phyloP scores from a whole-genome alignment of 2,888 invertebrate genomes.

The Mimachlamys varia region DNA sequence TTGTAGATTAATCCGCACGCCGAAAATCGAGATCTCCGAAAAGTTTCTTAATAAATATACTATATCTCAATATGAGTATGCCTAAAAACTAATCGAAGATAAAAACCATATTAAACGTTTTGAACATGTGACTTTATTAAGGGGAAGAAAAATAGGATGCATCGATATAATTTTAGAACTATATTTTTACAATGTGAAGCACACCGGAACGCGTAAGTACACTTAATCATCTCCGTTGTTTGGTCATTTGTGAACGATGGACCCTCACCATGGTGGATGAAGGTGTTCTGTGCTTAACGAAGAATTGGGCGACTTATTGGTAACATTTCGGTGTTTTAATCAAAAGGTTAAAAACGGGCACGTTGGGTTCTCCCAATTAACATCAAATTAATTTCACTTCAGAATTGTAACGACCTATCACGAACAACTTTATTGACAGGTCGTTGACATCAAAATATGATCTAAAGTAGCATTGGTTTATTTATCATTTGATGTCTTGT shows the following conservation, averaged over 20 bases:
- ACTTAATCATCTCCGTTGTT: background rate
- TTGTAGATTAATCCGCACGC: background rate
- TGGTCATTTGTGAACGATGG: constrained; percentile 28
- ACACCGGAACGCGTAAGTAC: background rate
- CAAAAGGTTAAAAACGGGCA: background rate
- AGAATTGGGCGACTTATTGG: background rate
- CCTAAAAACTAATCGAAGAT: no score
- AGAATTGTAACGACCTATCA: background rate
- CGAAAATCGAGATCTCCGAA: background rate
- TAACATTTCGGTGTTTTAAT: background rate
- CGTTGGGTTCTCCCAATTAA: no score
- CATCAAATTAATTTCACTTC: background rate
- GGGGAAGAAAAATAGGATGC: no score
- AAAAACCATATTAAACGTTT: no score
- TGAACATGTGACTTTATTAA: no score
- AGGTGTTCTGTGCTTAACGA: background rate
- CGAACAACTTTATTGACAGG: no score
- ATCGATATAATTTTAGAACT: background rate
- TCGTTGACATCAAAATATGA: no score
- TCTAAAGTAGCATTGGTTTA: no score
- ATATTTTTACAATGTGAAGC: background rate
- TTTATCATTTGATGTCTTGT: no score
- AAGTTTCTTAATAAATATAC: background rate
- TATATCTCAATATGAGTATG: background rate
- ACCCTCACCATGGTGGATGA: background rate